Base-by-base conservation (phyloP, 2,113 vertebrate genomes). In the Choloepus hoffmanni region DNA sequence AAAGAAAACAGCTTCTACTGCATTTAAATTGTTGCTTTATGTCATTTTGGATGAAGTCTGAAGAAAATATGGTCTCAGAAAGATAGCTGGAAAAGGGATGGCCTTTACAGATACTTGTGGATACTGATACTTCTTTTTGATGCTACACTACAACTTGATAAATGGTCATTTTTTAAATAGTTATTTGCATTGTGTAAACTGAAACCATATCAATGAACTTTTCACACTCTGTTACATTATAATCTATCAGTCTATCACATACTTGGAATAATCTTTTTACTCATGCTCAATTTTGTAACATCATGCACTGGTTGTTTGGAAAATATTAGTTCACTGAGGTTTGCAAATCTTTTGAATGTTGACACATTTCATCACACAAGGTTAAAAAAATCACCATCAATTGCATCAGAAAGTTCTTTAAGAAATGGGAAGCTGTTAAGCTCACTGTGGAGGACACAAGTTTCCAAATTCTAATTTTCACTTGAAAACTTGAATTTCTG, bases 401-500 rank as follows among this genome's bases (percentile, higher is more conserved):
- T 84, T 55, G 92, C 81, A 85, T 92, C 50, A 73, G 18, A 83
- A 63, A 15, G 43, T 68, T 63, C 50, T 77, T 90, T 43, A 72
- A 73, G 55, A 60, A 70, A 1, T 65, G 13, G n/a, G 76, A 95
- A 87, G 62, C 63, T 43, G 28, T 74, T 18, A 68, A 88, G 21
- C 50, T 55, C 43, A 62, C 13, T 53, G 2, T 74, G 11, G 58
- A 73, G 10, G 85, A 72, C 40, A 3, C 11, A 83, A 72, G 19
- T 67, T 72, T 67, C 45, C 55, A 89, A 82, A 81, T 70, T 81
- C 81, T 85, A 82, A 90, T 65, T 94, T 94, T 92, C 68, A 19
- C 45, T 74, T 89, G 50, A 94, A 96, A 85, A 43, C 12, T 36
- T 85, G 30, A 94, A 85, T 82, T 76, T 60, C n/a, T 89, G 58